Conservation (phyloP, 2,888 invertebrate species). For the Rosalia funebris region DNA sequence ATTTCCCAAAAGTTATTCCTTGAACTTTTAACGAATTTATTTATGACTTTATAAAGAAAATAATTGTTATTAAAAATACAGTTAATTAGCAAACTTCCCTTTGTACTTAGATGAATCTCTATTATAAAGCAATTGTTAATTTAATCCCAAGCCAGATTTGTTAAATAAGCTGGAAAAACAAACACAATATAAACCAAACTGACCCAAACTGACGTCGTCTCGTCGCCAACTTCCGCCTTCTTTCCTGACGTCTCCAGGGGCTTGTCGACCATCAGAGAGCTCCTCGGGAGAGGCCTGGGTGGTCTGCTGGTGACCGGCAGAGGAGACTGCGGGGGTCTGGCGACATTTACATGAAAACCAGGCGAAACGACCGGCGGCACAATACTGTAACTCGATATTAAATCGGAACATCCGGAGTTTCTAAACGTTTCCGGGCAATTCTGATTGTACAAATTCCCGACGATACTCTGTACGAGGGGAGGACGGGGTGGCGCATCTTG, state of each 20-base stretch:
- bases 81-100: too few species aligned
- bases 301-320: slow-evolving; percentile 35
- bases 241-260: slow-evolving; percentile 20
- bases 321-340: slow-evolving; percentile 33
- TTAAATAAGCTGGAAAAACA: too few species aligned
- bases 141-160: too few species aligned
- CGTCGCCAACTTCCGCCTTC: slow-evolving; percentile 8
- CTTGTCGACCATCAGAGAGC: slow-evolving; percentile 26
- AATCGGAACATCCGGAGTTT: slow-evolving; percentile 45
- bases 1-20: too few species aligned
- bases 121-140: too few species aligned
- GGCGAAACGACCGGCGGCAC: slow-evolving; percentile 41
- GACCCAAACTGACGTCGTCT: slow-evolving; percentile 26
- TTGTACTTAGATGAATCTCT: too few species aligned
- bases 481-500: slow-evolving; percentile 12
- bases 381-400: slow-evolving; percentile 47
- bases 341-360: slow-evolving; percentile 40
- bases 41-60: too few species aligned
- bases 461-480: background rate
- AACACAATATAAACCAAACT: slow-evolving; percentile 26
- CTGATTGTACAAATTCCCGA: slow-evolving; percentile 10
- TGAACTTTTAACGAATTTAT: too few species aligned
- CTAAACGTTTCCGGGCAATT: slow-evolving; percentile 30
- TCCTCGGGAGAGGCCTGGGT: slow-evolving; percentile 43
- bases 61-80: too few species aligned